Base-by-base conservation (phyloP, 1,140 invertebrate species). In the Sitobion miscanthi region DNA sequence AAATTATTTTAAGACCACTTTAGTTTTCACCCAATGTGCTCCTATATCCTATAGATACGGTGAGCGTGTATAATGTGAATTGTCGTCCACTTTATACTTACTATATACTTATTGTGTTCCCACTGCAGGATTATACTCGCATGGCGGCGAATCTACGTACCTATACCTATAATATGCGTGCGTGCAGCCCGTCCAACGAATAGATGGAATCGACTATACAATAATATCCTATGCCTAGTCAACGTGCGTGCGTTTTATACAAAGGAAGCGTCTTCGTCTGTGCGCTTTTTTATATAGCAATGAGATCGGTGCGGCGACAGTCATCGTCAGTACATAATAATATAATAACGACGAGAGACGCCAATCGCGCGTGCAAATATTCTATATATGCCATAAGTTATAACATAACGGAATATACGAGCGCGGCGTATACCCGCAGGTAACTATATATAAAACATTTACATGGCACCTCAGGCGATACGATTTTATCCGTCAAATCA, bases 281-380 rank as follows among this genome's bases (percentile, higher is more conserved):
- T 77, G 14, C 62, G 21, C 30, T 77, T 69, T 69, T 77, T n/a
- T 69, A 62, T 69, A 77, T n/a, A 77, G 30, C 62, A 77, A 77
- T n/a, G 30, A 77, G 62, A 77, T 77, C 14, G 62, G 30, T 14
- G 3, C 30, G 62, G 30, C 30, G 62, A 77, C 62, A 77, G n/a
- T 35, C 62, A 17, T n/a, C 30, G n/a, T 77, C 62, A 77, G n/a
- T 77, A n/a, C n/a, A 77, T 77, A 54, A 69, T 69, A 8, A 25
- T n/a, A n/a, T 77, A 42, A 77, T 77, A 77, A n/a, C 62, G n/a
- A 77, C n/a, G 30, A 77, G n/a, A 77, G 62, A 77, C 62, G n/a
- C 62, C 30, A 77, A 69, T 69, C 62, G n/a, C 30, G 30, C 62
- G 30, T 17, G 62, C 14, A 77, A 77, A 77, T n/a, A 77, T 14